A percentile compares a stretch with the other conserved stretches of the same genome.
Conservation (phyloP, 92 coral and sea anemone species). For the Porites evermanni region DNA sequence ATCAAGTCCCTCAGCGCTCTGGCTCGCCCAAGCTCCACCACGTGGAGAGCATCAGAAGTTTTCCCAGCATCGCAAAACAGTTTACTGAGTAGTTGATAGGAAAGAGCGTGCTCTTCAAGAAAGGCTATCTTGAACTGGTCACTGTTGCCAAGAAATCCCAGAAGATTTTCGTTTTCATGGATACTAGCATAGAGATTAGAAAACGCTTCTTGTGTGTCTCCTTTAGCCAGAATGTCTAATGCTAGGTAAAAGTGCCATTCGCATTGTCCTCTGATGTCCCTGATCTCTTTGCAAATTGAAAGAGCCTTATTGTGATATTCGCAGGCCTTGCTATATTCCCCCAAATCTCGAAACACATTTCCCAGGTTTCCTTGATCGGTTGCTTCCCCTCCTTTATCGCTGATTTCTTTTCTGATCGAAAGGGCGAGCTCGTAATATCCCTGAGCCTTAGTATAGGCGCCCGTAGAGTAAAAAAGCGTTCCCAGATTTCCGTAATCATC, state of each 20-base stretch:
- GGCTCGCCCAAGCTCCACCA: constrained; percentile 1
- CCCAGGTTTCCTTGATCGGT: neutral
- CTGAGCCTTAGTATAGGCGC: neutral
- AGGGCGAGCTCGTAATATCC: neutral
- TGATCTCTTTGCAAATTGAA: neutral
- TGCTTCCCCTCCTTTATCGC: neutral
- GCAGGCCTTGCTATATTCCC: neutral
- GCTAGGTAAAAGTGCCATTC: neutral
- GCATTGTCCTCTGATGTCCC: neutral
- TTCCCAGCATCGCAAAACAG: neutral
- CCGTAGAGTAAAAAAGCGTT: neutral
- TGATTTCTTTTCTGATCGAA: neutral
- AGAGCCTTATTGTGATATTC: neutral
- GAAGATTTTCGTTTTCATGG: neutral
- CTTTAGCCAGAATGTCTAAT: neutral
- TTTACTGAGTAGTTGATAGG: neutral
- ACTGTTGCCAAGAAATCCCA: neutral
- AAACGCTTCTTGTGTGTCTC: neutral
- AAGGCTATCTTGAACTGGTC: neutral
- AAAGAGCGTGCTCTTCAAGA: neutral
- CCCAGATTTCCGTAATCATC: too few species aligned
- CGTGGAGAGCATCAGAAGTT: neutral
- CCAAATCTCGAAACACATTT: neutral
- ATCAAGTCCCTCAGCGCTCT: constrained; percentile 2
- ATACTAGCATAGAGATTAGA: neutral